Evolutionary conservation across 2,113 vertebrate species (phyloP).

Genomic region (Actenoides lindsayi): DNA sequence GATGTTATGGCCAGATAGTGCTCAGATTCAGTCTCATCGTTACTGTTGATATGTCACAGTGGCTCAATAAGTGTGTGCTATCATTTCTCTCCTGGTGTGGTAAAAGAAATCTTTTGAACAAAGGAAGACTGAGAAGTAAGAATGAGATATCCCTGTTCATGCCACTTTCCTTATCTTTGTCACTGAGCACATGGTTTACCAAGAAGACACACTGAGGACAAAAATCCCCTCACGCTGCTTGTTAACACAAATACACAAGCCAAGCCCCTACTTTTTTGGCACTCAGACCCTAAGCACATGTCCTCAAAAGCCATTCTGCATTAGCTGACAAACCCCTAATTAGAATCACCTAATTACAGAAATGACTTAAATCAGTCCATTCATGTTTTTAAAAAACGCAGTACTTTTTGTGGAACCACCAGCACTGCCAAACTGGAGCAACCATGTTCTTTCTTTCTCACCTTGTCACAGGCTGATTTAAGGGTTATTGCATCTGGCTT

Average conservation of each 20-base stretch:
- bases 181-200: background rate
- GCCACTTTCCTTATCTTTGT: background rate
- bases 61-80: background rate
- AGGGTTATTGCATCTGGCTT: constrained; percentile 27
- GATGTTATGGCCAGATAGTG: background rate
- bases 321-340: background rate
- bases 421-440: background rate
- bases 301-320: background rate
- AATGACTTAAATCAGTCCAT: background rate
- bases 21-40: constrained; percentile 16
- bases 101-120: constrained; percentile 7
- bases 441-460: background rate
- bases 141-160: background rate
- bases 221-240: background rate
- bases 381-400: background rate
- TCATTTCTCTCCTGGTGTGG: background rate
- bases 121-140: background rate
- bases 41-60: background rate
- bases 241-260: background rate
- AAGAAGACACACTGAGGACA: background rate
- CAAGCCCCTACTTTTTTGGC: background rate
- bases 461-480: constrained; percentile 5
- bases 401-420: background rate
- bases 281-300: background rate
- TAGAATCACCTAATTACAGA: background rate